A percentile compares a stretch with the other conserved stretches of the same genome.
phyloP scores from a whole-genome alignment of 2,888 invertebrate species.

The Carterocephalus palaemon region DNA sequence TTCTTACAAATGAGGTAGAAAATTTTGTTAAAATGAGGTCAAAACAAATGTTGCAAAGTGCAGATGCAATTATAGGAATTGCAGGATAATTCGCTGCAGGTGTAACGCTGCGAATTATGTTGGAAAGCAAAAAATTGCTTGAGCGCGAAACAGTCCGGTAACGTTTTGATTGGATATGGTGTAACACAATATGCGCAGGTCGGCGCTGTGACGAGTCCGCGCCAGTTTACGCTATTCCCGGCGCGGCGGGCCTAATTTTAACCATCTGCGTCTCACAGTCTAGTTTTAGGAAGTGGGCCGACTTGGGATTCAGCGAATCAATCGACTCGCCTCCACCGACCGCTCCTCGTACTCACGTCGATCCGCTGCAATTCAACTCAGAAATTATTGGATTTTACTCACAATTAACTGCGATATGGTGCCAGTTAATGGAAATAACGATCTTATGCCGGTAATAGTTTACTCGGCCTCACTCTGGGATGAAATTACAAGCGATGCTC shows the following conservation, averaged over 20 bases:
- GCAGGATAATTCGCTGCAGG: slow-evolving; percentile 19
- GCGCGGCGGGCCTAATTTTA: slow-evolving; percentile 76
- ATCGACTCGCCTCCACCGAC: slow-evolving; percentile 43
- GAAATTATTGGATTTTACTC: slow-evolving; percentile 15
- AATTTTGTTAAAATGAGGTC: slow-evolving; percentile 22
- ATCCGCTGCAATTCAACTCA: slow-evolving; percentile 13
- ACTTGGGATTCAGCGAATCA: slow-evolving; percentile 57
- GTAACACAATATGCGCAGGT: slow-evolving; percentile 70
- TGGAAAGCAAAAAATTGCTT: slow-evolving; percentile 11
- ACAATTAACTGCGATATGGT: slow-evolving; percentile 25
- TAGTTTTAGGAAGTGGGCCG: slow-evolving; percentile 77
- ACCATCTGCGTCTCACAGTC: slow-evolving; percentile 76
- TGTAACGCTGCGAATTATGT: slow-evolving; percentile 17
- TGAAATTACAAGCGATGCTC: slow-evolving; percentile 52
- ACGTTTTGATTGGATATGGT: slow-evolving; percentile 44
- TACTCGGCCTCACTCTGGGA: slow-evolving; percentile 30
- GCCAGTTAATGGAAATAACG: slow-evolving; percentile 31
- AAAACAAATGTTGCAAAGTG: slow-evolving; percentile 19
- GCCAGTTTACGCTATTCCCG: slow-evolving; percentile 74
- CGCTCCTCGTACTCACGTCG: slow-evolving; percentile 25
- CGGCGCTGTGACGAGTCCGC: slow-evolving; percentile 61
- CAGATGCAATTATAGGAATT: slow-evolving; percentile 24
- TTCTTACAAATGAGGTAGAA: slow-evolving; percentile 14
- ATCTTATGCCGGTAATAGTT: slow-evolving; percentile 27
- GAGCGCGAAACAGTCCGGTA: slow-evolving; percentile 1